These are phyloP conservation scores for Melanostigma gelatinosum DNA, from an alignment of 2,113 vertebrate genomes.

Conservation along the genomic window DNA sequence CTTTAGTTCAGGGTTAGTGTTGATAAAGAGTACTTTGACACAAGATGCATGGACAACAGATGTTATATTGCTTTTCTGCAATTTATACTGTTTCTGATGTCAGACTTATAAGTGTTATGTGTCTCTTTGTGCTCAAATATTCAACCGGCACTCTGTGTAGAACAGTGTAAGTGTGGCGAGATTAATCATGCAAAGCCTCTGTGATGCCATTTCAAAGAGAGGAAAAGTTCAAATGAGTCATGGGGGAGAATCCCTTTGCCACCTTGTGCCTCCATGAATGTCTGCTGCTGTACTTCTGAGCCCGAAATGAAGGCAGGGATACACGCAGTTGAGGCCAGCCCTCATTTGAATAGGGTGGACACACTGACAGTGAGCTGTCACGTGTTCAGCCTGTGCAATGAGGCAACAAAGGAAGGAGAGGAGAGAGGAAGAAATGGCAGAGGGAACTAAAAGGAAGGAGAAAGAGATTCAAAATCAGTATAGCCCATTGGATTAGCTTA, in stretches of 20 bases:
- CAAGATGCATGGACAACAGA: conserved; percentile 25
- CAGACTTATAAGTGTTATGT: background rate
- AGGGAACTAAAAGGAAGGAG: background rate
- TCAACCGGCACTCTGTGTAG: conserved; percentile 44
- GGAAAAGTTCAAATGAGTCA: conserved; percentile 73
- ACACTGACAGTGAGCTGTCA: conserved; percentile 32
- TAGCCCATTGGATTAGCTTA: background rate
- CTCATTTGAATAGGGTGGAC: conserved; percentile 42
- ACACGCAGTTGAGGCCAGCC: conserved; percentile 22
- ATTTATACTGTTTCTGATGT: conserved; percentile 10
- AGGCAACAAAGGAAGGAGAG: conserved; percentile 14
- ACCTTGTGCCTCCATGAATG: conserved; percentile 23
- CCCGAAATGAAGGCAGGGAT: conserved; percentile 42
- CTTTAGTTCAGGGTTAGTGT: conserved; percentile 37
- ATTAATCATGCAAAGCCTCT: conserved; percentile 72
- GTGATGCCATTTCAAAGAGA: conserved; percentile 76
- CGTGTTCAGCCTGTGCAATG: conserved; percentile 33
- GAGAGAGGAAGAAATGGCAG: background rate
- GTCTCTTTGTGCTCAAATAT: conserved; percentile 38
- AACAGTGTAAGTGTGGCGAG: conserved; percentile 55
- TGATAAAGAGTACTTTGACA: conserved; percentile 23
- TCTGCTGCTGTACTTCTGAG: conserved; percentile 34
- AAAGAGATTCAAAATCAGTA: background rate
- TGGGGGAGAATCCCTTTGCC: conserved; percentile 55
- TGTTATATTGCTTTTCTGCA: conserved; percentile 4